Conservation (phyloP, 2,113 vertebrate genomes). For the Aramus guarauna region DNA sequence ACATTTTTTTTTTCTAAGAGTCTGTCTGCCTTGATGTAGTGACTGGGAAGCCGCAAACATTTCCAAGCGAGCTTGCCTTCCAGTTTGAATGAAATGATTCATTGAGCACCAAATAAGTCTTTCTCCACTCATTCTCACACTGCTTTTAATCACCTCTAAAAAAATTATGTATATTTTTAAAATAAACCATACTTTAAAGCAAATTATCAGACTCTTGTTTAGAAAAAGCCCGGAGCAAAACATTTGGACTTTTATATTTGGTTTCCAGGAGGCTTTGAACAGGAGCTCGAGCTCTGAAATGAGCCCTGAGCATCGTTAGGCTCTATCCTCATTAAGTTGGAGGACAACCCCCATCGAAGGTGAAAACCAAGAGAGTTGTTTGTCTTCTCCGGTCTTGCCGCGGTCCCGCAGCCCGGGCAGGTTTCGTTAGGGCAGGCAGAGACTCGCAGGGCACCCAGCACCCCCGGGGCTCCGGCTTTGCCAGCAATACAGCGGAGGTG, state of each 20-base stretch:
- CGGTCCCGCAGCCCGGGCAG: rapidly evolving
- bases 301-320: background rate
- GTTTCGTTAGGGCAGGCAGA: background rate
- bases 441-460: rapidly evolving
- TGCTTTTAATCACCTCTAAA: background rate
- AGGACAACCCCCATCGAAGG: rapidly evolving
- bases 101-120: background rate
- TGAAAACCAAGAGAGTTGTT: background rate
- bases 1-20: background rate
- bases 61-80: background rate
- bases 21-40: background rate
- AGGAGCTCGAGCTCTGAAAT: rapidly evolving
- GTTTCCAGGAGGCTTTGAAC: background rate
- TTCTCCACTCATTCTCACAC: background rate
- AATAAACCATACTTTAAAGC: background rate
- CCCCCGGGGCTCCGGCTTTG: rapidly evolving
- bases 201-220: background rate
- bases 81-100: constrained; percentile 17
- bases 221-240: background rate
- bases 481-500: background rate
- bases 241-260: background rate
- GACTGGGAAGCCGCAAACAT: background rate
- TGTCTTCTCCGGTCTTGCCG: rapidly evolving
- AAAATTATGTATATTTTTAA: background rate
- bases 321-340: background rate